Evolutionary conservation across 2,113 vertebrate species (phyloP).

Genomic region (Peromyscus polionotus): DNA sequence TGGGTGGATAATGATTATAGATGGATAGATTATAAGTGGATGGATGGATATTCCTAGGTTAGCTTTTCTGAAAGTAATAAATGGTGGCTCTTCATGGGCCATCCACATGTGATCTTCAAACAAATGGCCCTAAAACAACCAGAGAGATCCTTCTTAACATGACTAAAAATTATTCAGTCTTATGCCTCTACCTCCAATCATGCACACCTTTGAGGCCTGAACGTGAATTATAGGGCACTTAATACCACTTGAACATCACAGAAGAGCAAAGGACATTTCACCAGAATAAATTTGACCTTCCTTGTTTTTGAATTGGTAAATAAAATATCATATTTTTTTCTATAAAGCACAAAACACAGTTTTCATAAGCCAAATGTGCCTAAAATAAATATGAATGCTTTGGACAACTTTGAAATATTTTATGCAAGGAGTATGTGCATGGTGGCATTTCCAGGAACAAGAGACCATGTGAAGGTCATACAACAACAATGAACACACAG

Average conservation of each 20-base stretch:
- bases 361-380: not conserved
- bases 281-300: not conserved
- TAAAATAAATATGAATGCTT: slow-evolving; percentile 1
- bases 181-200: not conserved
- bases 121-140: not conserved
- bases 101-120: not conserved
- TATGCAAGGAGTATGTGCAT: not conserved
- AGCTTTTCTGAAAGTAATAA: slow-evolving; percentile 22
- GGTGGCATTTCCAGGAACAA: slow-evolving; percentile 12
- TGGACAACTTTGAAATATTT: not conserved
- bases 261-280: not conserved
- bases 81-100: not conserved
- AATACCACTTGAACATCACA: not conserved
- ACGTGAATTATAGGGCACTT: not conserved
- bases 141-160: not conserved
- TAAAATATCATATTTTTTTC: slow-evolving; percentile 17
- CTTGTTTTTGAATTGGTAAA: slow-evolving; percentile 21
- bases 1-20: not conserved
- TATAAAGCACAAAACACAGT: slow-evolving; percentile 2
- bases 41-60: not conserved
- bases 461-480: slow-evolving; percentile 22
- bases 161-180: not conserved
- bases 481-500: slow-evolving; percentile 8
- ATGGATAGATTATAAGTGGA: not conserved
- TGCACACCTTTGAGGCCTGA: not conserved